phyloP scores from a whole-genome alignment of 2,888 invertebrate genomes.

The Heteromyza rotundicornis region DNA sequence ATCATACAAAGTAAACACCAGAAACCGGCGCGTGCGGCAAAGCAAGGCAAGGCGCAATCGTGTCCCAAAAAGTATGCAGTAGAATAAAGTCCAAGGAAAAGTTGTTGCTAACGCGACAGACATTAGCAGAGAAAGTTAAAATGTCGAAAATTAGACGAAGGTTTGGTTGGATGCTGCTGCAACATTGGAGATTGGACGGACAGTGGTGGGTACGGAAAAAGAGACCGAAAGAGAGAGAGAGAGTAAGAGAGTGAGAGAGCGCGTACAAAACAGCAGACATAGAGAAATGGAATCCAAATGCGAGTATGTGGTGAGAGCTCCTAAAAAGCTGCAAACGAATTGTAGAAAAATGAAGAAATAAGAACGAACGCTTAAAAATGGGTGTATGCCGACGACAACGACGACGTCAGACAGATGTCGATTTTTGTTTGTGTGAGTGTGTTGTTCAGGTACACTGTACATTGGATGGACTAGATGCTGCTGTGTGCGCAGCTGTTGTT shows the following conservation, averaged over 20 bases:
- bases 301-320: slow-evolving; percentile 21
- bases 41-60: slow-evolving; percentile 15
- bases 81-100: slow-evolving; percentile 39
- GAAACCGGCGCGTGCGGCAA: slow-evolving; percentile 30
- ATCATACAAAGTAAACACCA: slow-evolving; percentile 30
- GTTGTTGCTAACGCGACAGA: slow-evolving; percentile 58
- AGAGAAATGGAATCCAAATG: neutral
- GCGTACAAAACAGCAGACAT: slow-evolving; percentile 21
- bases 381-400: slow-evolving; percentile 45
- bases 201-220: neutral
- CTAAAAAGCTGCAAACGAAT: slow-evolving; percentile 35
- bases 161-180: neutral
- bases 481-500: slow-evolving; percentile 2
- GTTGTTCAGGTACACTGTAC: neutral
- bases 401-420: slow-evolving; percentile 15
- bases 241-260: slow-evolving; percentile 9
- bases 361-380: slow-evolving; percentile 44
- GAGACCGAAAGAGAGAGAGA: neutral
- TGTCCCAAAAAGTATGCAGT: slow-evolving; percentile 7
- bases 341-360: slow-evolving; percentile 18
- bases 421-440: neutral
- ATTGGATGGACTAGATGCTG: no score
- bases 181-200: neutral
- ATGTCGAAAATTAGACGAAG: neutral
- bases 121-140: slow-evolving; percentile 27